phyloP scores from a whole-genome alignment of 2,113 vertebrate species.

The Tragelaphus imberbis region DNA sequence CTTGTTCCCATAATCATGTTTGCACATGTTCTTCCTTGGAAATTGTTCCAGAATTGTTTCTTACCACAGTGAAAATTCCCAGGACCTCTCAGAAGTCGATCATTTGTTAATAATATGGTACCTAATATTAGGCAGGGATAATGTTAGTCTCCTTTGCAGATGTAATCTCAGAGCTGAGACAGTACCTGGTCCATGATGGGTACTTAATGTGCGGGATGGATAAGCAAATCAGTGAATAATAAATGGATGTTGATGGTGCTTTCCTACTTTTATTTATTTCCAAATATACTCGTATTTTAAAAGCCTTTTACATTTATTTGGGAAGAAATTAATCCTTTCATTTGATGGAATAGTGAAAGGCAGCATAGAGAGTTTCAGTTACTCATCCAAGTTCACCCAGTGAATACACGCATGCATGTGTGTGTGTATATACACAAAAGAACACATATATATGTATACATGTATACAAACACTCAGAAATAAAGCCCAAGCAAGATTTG shows the following conservation, averaged over 20 bases:
- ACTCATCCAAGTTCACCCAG: not conserved
- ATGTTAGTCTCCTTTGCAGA: not conserved
- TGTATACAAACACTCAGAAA: not conserved
- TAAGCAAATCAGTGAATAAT: not conserved
- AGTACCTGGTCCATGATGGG: not conserved
- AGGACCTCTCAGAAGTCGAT: not conserved
- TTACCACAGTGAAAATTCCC: not conserved
- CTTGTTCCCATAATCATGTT: not conserved
- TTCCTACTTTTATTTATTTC: not conserved
- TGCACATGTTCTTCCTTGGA: not conserved
- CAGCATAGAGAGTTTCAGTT: not conserved
- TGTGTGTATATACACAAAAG: not conserved
- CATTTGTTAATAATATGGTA: not conserved
- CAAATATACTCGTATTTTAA: not conserved
- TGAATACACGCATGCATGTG: not conserved
- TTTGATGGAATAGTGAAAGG: not conserved
- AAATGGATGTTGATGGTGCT: not conserved
- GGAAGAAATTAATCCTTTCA: not conserved
- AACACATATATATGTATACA: not conserved
- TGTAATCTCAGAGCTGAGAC: not conserved
- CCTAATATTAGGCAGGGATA: not conserved
- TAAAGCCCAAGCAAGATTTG: not conserved
- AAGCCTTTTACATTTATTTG: not conserved
- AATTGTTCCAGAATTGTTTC: not conserved
- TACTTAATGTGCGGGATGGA: not conserved